These are phyloP conservation scores for Chaetops frenatus DNA, from an alignment of 2,113 vertebrate species.

Conservation along the genomic window DNA sequence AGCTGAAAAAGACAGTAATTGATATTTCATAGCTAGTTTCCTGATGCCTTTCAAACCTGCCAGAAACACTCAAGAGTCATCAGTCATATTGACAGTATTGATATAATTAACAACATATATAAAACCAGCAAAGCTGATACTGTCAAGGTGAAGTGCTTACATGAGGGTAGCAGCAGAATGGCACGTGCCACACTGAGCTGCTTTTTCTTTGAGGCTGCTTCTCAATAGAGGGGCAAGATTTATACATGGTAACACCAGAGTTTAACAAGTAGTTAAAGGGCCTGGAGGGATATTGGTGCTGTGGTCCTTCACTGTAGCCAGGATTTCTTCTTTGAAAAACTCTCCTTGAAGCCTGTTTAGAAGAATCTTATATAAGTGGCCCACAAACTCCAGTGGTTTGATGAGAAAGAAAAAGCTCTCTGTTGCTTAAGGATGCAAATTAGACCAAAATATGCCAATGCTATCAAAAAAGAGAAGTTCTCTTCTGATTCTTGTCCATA, in stretches of 20 bases:
- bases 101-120: not conserved
- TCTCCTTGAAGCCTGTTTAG: not conserved
- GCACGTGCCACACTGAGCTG: rapidly evolving
- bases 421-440: not conserved
- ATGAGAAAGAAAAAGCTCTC: not conserved
- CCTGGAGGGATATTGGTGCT: not conserved
- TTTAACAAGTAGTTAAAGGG: not conserved
- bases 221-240: not conserved
- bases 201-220: not conserved
- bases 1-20: not conserved
- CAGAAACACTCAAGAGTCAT: not conserved
- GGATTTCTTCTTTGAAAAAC: not conserved
- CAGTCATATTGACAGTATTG: not conserved
- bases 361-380: not conserved
- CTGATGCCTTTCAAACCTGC: not conserved
- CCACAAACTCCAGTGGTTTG: not conserved
- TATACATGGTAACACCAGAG: not conserved
- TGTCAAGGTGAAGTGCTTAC: not conserved
- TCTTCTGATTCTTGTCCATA: not conserved
- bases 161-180: not conserved
- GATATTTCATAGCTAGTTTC: not conserved
- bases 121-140: not conserved
- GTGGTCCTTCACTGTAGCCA: not conserved
- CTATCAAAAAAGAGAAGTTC: not conserved
- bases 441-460: not conserved